Percentiles rank a stretch among this genome's conserved stretches.
phyloP scores from a whole-genome alignment of 1,140 invertebrate species.

The Homarus americanus region DNA sequence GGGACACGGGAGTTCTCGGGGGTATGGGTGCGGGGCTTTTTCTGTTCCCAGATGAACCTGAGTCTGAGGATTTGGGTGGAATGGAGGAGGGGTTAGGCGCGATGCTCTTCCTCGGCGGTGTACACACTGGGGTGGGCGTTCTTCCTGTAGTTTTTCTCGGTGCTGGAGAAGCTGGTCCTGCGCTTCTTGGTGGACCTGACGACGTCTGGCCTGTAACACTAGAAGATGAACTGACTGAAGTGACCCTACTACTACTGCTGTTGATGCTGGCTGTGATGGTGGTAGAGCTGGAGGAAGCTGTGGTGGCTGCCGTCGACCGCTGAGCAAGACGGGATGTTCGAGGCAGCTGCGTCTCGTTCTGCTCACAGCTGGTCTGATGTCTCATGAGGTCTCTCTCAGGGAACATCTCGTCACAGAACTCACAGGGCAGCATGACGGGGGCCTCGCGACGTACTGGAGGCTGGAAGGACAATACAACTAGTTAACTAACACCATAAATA shows the following conservation, averaged over 20 bases:
- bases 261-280: neutral
- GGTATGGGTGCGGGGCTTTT: conserved; percentile 51
- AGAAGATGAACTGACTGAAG: neutral
- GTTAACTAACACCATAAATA: no score
- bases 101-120: conserved; percentile 27
- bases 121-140: conserved; percentile 39
- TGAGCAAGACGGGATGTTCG: conserved; percentile 55
- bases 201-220: neutral
- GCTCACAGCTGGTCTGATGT: conserved; percentile 74
- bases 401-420: conserved; percentile 75
- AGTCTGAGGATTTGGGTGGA: neutral
- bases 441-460: conserved; percentile 67
- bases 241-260: neutral
- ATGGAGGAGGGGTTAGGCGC: conserved; percentile 2
- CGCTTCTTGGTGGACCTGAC: neutral
- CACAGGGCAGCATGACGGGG: conserved; percentile 73
- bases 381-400: conserved; percentile 73
- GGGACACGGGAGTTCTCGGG: neutral
- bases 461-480: no score
- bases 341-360: conserved; percentile 73
- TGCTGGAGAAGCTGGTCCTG: conserved; percentile 23
- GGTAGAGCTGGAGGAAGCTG: neutral
- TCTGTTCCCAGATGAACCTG: neutral
- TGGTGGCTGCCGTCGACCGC: conserved; percentile 15
- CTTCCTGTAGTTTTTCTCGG: conserved; percentile 14